Percentiles rank a stretch among this genome's conserved stretches.
These are phyloP conservation scores for Eulemur rufifrons DNA, from an alignment of 2,113 vertebrate genomes.

Conservation along the genomic window DNA sequence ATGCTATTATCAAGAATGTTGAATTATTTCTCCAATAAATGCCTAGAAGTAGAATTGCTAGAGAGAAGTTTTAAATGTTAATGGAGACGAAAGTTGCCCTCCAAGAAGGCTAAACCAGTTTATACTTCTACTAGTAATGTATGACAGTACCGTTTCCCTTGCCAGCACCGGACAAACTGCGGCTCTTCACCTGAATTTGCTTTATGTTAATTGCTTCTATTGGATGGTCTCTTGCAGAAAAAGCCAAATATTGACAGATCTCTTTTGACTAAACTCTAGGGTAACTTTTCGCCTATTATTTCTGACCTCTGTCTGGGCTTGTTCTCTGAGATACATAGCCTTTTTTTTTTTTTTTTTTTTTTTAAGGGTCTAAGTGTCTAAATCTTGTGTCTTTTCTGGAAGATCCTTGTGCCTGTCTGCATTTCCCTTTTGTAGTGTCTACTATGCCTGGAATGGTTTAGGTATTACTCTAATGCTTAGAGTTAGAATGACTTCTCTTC, in stretches of 20 bases:
- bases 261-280: slow-evolving; percentile 68
- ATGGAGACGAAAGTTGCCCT: background rate
- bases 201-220: slow-evolving; percentile 72
- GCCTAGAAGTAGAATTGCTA: background rate
- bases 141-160: background rate
- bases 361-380: slow-evolving; percentile 19
- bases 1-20: background rate
- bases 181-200: slow-evolving; percentile 53
- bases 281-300: slow-evolving; percentile 62
- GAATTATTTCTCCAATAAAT: background rate
- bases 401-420: background rate
- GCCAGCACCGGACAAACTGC: background rate
- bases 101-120: background rate
- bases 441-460: background rate
- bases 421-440: background rate
- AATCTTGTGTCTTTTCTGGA: slow-evolving; percentile 39
- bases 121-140: background rate
- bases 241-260: slow-evolving; percentile 73
- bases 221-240: slow-evolving; percentile 63
- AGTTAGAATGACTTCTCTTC: slow-evolving; percentile 22
- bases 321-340: slow-evolving; percentile 45
- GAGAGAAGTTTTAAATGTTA: slow-evolving; percentile 42
- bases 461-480: background rate
- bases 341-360: slow-evolving; percentile 35
- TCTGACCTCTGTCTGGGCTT: slow-evolving; percentile 51